phyloP scores from a whole-genome alignment of 2,888 invertebrate genomes.

The Trachelus iudaicus region DNA sequence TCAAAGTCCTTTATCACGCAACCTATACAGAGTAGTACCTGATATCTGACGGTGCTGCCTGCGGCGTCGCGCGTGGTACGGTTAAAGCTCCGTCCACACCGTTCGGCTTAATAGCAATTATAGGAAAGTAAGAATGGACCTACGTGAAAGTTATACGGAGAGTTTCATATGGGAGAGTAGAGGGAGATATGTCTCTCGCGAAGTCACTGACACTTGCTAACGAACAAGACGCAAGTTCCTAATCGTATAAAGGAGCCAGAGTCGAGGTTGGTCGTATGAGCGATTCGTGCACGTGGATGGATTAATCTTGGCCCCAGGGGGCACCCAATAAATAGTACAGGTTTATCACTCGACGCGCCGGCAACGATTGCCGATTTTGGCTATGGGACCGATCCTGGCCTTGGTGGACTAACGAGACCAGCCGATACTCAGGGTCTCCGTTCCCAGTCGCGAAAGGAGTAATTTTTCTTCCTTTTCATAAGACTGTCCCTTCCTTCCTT shows the following conservation, averaged over 20 bases:
- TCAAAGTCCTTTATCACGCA: not conserved
- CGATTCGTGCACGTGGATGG: slow-evolving; percentile 17
- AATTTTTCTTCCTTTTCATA: not conserved
- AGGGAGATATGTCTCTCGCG: not conserved
- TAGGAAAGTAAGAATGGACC: not conserved
- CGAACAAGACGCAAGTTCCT: not conserved
- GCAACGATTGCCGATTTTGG: not conserved
- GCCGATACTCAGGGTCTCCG: not conserved
- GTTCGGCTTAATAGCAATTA: not conserved
- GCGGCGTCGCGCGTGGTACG: not conserved
- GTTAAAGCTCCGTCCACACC: not conserved
- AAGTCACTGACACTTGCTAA: not conserved
- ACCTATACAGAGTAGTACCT: not conserved
- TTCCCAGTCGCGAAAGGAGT: not conserved
- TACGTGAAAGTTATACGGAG: not conserved
- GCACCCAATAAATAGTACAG: slow-evolving; percentile 52
- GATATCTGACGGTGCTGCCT: not conserved
- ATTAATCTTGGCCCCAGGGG: slow-evolving; percentile 38
- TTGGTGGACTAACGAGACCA: not conserved
- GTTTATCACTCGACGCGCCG: slow-evolving; percentile 15
- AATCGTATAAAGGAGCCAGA: not conserved
- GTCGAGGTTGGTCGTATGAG: not conserved
- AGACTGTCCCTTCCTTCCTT: not conserved
- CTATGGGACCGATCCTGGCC: not conserved
- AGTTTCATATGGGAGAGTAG: not conserved